A percentile compares a stretch with the other conserved stretches of the same genome.
Evolutionary conservation across 2,113 vertebrate genomes (phyloP).

Genomic region (Todiramphus chloris): DNA sequence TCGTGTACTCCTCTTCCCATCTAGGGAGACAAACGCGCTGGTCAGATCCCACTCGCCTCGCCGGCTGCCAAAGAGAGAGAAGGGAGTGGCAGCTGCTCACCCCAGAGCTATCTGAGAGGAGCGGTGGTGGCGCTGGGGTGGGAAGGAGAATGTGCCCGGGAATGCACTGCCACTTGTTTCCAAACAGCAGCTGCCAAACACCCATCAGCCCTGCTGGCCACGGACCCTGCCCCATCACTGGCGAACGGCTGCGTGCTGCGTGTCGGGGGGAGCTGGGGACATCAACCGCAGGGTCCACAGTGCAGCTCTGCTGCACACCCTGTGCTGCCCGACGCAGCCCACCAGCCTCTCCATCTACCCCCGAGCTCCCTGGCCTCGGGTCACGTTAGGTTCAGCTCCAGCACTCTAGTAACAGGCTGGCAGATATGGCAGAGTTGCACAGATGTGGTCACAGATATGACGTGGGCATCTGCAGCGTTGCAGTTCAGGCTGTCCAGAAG

Average conservation of each 20-base stretch:
- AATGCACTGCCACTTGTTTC: not conserved
- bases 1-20: constrained; percentile 94
- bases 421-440: not conserved
- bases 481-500: not conserved
- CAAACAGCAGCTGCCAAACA: not conserved
- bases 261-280: not conserved
- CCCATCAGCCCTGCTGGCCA: not conserved
- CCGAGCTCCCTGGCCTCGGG: not conserved
- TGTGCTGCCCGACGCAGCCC: fast-evolving
- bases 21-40: constrained; percentile 58
- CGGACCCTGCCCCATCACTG: not conserved
- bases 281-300: not conserved
- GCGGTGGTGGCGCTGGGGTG: fast-evolving
- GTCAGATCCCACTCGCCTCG: not conserved
- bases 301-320: not conserved
- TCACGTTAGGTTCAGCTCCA: not conserved
- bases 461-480: fast-evolving
- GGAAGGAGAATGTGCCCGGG: not conserved
- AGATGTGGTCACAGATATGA: too few species aligned
- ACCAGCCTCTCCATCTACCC: not conserved
- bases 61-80: not conserved
- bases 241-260: fast-evolving
- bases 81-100: not conserved
- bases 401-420: fast-evolving
- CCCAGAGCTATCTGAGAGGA: not conserved